These are phyloP conservation scores for Malthinus seriepunctatus DNA, from an alignment of 2,888 invertebrate species.

Conservation along the genomic window DNA sequence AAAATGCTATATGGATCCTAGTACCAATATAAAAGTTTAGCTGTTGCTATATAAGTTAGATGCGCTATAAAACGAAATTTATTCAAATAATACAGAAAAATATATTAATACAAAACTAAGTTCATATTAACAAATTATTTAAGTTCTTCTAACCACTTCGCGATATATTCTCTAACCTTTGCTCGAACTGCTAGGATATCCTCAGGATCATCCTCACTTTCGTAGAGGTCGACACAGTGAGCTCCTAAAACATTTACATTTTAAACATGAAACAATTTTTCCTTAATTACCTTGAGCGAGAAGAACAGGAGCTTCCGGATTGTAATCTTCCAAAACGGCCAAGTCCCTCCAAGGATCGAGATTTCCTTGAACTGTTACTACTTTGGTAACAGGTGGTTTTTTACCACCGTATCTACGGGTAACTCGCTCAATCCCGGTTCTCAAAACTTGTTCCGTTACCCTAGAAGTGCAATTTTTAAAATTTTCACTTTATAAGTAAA, in stretches of 20 bases:
- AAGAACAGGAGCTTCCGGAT: constrained; percentile 12
- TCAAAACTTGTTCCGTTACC: background rate
- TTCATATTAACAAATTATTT: background rate
- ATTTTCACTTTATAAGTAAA: background rate
- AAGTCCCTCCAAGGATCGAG: constrained; percentile 20
- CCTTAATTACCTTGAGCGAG: constrained; percentile 11
- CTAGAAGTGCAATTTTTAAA: background rate
- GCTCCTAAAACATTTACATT: constrained; percentile 3
- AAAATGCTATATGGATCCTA: too few relatives aligned
- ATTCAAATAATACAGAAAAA: background rate
- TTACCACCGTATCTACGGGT: too few relatives aligned
- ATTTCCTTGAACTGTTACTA: constrained; percentile 14
- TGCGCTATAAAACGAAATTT: too few relatives aligned
- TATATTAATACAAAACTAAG: background rate
- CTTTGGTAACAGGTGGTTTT: constrained; percentile 14
- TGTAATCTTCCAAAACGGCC: constrained; percentile 15
- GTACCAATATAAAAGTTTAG: too few relatives aligned
- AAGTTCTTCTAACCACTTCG: constrained; percentile 13
- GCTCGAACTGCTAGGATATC: background rate
- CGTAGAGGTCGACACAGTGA: constrained; percentile 12
- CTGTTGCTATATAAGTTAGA: too few relatives aligned
- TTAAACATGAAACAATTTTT: background rate
- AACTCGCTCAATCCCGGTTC: too few relatives aligned
- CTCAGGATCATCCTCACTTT: background rate
- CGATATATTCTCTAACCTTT: constrained; percentile 4